Base-by-base conservation (phyloP, 2,113 vertebrate genomes). In the Eurypyga helias region DNA sequence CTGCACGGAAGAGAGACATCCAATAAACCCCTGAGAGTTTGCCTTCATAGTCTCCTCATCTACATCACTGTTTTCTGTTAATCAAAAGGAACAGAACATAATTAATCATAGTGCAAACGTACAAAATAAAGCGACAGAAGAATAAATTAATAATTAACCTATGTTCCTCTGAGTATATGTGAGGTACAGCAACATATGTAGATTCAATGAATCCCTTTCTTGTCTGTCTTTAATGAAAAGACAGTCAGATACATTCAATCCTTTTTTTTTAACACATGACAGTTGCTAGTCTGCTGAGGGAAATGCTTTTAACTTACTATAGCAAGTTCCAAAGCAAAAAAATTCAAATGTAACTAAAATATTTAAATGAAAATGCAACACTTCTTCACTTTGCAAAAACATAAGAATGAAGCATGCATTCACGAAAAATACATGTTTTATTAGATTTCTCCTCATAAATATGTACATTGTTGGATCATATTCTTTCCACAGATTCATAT, bases 1-100 rank as follows among this genome's bases (percentile, higher is more conserved):
- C 96, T 98, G 98, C 85, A 99, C 98, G 1, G 98, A 98, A 11
- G 99, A 99, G 34, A 99, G 98, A 85, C 99, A 99, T 81, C 99
- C 99, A 10, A 95, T 97, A 97, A 99, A 99, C 75, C 99, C 99
- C 66, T 98, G 98, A 4, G 98, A 97, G 16, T 98, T 98, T 38
- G 99, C 96, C 75, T 98, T 98, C 58, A 97, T 95, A 8, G 99
- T 98, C 46, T 99, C 99, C 28, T 97, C 98, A 94, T 99, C 99
- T 43, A 97, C 6, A 23, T 98, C 92, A 0, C 57, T 86, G 85
- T 89, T 96, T 51, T 98, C 98, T 98, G 94, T 19, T 96, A 96
- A 96, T 66, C 87, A 97, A 94, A 96, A 95, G 90, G 91, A 95
- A 94, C 64, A 94, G 65, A 80, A 55, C 5, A 61, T 79, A 96